These are phyloP conservation scores for Pseudotriccus pelzelni DNA, from an alignment of 2,797 vertebrate genomes.

Conservation along the genomic window DNA sequence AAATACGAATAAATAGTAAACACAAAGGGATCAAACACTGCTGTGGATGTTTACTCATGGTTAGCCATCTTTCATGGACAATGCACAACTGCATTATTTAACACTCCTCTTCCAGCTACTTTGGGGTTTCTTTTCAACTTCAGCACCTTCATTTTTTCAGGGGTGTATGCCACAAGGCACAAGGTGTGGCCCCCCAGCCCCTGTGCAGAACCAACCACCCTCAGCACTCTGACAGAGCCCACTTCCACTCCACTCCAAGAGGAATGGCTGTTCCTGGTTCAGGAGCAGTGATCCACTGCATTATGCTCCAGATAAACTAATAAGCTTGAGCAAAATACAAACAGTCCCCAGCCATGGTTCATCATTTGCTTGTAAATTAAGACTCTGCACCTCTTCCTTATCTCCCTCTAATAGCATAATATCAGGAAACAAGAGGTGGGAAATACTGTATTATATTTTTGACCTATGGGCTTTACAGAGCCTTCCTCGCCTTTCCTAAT, in stretches of 20 bases:
- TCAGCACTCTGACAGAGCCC: not conserved
- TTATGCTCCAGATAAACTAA: constrained; percentile 43
- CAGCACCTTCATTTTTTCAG: not conserved
- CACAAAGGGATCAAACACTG: constrained; percentile 72
- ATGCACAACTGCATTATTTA: constrained; percentile 61
- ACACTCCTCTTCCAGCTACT: constrained; percentile 41
- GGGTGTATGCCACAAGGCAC: not conserved
- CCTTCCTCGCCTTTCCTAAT: constrained; percentile 30
- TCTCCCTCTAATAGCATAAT: constrained; percentile 46
- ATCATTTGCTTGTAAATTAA: constrained; percentile 64
- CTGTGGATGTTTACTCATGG: constrained; percentile 70
- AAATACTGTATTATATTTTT: constrained; percentile 60
- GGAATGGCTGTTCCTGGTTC: not conserved
- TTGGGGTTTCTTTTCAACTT: not conserved
- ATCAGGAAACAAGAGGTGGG: constrained; percentile 33
- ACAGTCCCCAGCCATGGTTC: constrained; percentile 30
- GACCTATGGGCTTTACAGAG: constrained; percentile 50
- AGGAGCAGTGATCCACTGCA: not conserved
- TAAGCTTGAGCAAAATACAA: constrained; percentile 57
- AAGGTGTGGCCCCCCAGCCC: not conserved
- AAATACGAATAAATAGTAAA: constrained; percentile 79
- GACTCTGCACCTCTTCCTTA: constrained; percentile 59
- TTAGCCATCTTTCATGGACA: constrained; percentile 68
- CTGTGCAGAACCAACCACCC: not conserved
- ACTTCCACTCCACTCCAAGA: not conserved